Percentiles rank a stretch among this genome's conserved stretches.
Evolutionary conservation across 2,888 invertebrate genomes (phyloP).

Genomic region (Cyrtodaria siliqua): DNA sequence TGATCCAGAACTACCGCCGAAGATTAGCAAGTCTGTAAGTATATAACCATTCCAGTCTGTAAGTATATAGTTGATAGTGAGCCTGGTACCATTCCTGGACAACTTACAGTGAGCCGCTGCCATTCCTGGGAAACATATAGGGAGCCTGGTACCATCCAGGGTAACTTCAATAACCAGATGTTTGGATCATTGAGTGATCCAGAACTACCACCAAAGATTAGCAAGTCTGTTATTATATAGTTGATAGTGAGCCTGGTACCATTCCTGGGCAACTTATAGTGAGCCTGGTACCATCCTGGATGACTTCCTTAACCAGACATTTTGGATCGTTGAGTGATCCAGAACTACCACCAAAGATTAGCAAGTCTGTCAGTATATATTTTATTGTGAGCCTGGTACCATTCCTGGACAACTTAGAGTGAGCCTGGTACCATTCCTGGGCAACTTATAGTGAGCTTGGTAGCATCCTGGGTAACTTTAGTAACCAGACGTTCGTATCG

Average conservation of each 20-base stretch:
- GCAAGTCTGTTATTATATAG: constrained; percentile 82
- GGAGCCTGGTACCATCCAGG: constrained; percentile 79
- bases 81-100: too few relatives aligned
- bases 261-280: too few relatives aligned
- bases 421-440: too few relatives aligned
- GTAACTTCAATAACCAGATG: constrained; percentile 70
- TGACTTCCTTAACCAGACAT: constrained; percentile 68
- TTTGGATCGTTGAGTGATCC: constrained; percentile 48
- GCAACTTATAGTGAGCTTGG: too few relatives aligned
- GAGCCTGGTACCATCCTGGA: constrained; percentile 79
- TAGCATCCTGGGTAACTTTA: constrained; percentile 78
- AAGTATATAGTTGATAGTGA: too few relatives aligned
- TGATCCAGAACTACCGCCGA: constrained; percentile 63
- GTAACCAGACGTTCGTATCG: constrained; percentile 48
- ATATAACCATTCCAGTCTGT: too few relatives aligned
- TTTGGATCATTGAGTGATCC: constrained; percentile 49
- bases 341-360: constrained; percentile 66
- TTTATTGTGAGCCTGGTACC: too few relatives aligned
- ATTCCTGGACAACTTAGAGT: too few relatives aligned
- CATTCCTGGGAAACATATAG: too few relatives aligned
- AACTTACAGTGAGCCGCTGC: too few relatives aligned
- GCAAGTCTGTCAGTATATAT: constrained; percentile 82
- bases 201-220: constrained; percentile 66
- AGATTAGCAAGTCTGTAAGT: constrained; percentile 81
- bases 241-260: too few relatives aligned